These are phyloP conservation scores for Tragelaphus buxtoni DNA, from an alignment of 2,113 vertebrate species.

Conservation along the genomic window DNA sequence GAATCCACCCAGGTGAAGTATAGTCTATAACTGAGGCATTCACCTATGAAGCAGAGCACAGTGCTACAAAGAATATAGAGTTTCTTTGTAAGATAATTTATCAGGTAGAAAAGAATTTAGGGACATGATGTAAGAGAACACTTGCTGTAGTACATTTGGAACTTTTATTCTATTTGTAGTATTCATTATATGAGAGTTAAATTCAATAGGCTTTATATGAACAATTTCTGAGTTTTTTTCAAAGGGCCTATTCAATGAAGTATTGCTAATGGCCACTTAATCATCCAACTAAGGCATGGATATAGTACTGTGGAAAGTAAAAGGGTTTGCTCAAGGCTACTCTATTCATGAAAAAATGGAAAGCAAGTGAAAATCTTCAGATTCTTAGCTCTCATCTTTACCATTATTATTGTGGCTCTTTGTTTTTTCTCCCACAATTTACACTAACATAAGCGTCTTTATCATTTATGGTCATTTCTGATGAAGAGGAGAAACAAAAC, in stretches of 20 bases:
- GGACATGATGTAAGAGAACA: neutral
- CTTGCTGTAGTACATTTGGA: slow-evolving; percentile 23
- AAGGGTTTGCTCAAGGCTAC: slow-evolving; percentile 1
- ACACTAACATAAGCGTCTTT: neutral
- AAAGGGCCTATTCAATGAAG: slow-evolving; percentile 27
- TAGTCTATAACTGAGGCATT: neutral
- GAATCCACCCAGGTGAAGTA: neutral
- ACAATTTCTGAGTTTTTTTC: slow-evolving; percentile 24
- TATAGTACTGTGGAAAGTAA: neutral
- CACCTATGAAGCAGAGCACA: neutral
- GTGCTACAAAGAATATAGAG: neutral
- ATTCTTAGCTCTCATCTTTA: neutral
- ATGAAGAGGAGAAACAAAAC: neutral
- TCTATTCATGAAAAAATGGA: neutral
- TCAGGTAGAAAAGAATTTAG: slow-evolving; percentile 37
- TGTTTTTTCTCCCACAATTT: neutral
- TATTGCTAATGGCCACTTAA: slow-evolving; percentile 38
- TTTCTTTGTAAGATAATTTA: slow-evolving; percentile 33
- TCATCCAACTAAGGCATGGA: neutral
- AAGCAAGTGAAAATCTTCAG: slow-evolving; percentile 11
- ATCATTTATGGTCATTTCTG: neutral
- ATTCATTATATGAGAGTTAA: slow-evolving; percentile 37
- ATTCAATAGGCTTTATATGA: slow-evolving; percentile 41
- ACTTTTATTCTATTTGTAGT: neutral
- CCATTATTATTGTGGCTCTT: neutral